Conservation (phyloP, 2,113 vertebrate genomes). For the Anas platyrhynchos region DNA sequence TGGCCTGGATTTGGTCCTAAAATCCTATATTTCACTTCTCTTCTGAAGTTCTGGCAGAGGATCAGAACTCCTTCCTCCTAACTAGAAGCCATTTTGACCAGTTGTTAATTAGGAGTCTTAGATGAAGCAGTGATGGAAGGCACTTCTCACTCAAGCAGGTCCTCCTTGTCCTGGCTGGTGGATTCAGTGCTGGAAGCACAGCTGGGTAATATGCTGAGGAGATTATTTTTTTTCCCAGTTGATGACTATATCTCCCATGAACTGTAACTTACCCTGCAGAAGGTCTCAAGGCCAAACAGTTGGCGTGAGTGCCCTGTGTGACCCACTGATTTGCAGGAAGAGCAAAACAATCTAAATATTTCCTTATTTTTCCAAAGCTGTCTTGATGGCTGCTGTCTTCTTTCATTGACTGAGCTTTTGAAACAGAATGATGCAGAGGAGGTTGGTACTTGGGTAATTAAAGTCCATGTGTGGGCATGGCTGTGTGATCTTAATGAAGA, state of each 20-base stretch:
- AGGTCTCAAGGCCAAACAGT: background rate
- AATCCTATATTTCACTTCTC: background rate
- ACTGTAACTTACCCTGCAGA: background rate
- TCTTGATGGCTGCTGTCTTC: background rate
- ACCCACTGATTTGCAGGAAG: background rate
- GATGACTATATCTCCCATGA: background rate
- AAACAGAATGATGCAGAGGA: background rate
- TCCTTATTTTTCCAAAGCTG: background rate
- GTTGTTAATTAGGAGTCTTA: background rate
- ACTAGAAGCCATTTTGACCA: background rate
- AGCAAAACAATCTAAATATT: background rate
- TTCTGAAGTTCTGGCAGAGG: background rate
- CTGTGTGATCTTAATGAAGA: background rate
- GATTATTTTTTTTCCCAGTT: background rate
- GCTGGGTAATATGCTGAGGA: background rate
- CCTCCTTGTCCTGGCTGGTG: background rate
- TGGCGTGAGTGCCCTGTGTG: background rate
- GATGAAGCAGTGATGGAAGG: background rate
- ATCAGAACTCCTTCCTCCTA: background rate
- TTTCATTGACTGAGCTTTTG: background rate
- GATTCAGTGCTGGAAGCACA: background rate
- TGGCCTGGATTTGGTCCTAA: background rate
- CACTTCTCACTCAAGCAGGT: background rate
- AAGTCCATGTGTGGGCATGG: background rate
- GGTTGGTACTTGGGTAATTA: background rate